Evolutionary conservation across 2,888 invertebrate species (phyloP).

Genomic region (Arrhopalites spinosus): DNA sequence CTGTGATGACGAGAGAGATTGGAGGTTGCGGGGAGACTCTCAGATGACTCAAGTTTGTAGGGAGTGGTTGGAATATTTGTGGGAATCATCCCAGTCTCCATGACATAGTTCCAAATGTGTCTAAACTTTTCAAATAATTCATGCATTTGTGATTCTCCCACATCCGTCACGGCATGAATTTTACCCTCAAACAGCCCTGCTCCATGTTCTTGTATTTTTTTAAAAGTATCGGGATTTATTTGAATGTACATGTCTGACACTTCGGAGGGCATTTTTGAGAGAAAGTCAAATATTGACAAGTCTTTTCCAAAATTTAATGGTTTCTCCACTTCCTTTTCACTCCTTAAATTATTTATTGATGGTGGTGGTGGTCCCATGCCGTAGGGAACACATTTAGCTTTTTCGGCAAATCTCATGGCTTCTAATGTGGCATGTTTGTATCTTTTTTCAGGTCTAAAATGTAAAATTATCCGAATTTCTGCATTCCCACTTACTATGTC

Average conservation of each 20-base stretch:
- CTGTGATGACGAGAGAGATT: background rate
- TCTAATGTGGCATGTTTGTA: slow-evolving; percentile 45
- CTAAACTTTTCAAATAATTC: slow-evolving; percentile 44
- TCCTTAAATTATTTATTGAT: background rate
- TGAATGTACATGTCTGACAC: slow-evolving; percentile 31
- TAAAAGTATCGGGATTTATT: slow-evolving; percentile 12
- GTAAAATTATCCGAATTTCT: slow-evolving; percentile 49
- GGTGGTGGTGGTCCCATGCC: slow-evolving; percentile 3
- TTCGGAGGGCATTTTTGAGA: slow-evolving; percentile 40
- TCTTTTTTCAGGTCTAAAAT: slow-evolving; percentile 47
- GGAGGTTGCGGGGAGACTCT: background rate
- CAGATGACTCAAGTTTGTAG: background rate
- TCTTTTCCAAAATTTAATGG: slow-evolving; percentile 20
- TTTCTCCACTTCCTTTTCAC: background rate
- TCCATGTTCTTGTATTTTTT: background rate
- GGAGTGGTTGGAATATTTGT: background rate
- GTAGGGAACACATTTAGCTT: slow-evolving; percentile 44
- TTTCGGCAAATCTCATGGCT: slow-evolving; percentile 50
- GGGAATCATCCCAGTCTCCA: slow-evolving; percentile 25
- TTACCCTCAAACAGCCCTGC: slow-evolving; percentile 38
- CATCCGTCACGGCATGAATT: slow-evolving; percentile 36
- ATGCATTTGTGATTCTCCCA: slow-evolving; percentile 36
- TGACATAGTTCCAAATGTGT: slow-evolving; percentile 39
- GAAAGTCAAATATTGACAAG: slow-evolving; percentile 39
- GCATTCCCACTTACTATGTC: slow-evolving; percentile 47